Evolutionary conservation across 2,888 invertebrate species (phyloP), one percentile per base, ranked within the genome.

Genomic region (Aphodius granarius): DNA sequence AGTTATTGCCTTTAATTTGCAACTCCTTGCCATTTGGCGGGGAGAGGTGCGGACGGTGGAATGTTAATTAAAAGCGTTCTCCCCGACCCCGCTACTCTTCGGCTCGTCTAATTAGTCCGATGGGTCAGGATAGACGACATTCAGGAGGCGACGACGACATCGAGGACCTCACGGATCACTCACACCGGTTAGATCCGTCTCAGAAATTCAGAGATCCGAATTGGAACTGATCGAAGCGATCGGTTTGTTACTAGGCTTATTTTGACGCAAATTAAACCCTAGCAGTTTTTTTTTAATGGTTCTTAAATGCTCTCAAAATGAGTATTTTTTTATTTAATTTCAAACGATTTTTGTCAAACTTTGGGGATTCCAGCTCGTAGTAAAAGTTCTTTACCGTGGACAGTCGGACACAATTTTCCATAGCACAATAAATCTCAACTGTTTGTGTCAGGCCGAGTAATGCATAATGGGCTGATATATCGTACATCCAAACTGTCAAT

Each of bases 1-100:
- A 86, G 85, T 85, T 86, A 86, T 87, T 86, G 87, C 86, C 87
- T 86, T 86, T 86, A 86, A 86, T 87, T 87, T 87, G 86, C 85
- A 86, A 84, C 86, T 85, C 84, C 84, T 85, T 84, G 82, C 81
- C 43, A 43, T 43, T 43, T 43, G 82, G 82, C 82, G 83, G 85
- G 86, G 85, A 84, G 86, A 84, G 85, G 86, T 85, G n/a, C n/a
- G 84, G 86, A 86, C 84, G 85, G 83, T 81, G 86, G 87, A 87
- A 87, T 87, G 87, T 87, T 87, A 87, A 87, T 87, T 87, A 87
- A 87, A 87, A 87, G 86, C 43, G 43, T 43, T 43, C 43, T 43
- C 86, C 83, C 81, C 77, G 22, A 66, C 74, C 73, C 75, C 77
- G 78, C 73, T 81, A 79, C 78, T 82, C 82, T 82, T 83, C 83